Base-by-base conservation (phyloP, 2,888 invertebrate species). In the Elysia crispata region DNA sequence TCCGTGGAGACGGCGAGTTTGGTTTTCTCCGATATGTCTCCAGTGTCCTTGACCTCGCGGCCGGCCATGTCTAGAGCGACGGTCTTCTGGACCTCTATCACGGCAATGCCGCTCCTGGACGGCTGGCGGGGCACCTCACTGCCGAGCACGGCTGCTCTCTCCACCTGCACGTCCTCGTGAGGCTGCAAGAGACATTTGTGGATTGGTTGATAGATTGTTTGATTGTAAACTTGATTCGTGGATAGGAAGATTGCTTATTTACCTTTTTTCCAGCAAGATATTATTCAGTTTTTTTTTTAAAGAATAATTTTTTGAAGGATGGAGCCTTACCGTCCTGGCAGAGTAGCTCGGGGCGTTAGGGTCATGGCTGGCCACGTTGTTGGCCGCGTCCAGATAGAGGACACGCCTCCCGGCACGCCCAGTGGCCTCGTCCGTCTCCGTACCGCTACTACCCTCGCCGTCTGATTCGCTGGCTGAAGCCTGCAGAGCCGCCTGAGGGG, bases 81-180 rank as follows among this genome's bases (percentile, higher is more conserved):
- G 0, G 86, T 84, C 72, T 88, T 87, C 79, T 89, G 87, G 28
- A 89, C 89, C 67, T 89, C 88, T 62, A 89, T 86, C 31, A 89
- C 84, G 8, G 88, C 89, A 50, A 74, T 30, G 25, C 75, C 76
- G 13, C 13, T 66, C 6, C 67, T 25, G 0, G 60, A n/a, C 28
- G 30, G 66, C 18, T 1, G 66, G 62, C 49, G 41, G 3, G 41
- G 11, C 41, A 11, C 41, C 41, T 41, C 30, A 20, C n/a, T 33
- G 33, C 33, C 31, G n/a, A 33, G 23, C 62, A 49, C 15, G 18
- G 41, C 23, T n/a, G 25, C 66, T 18, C 28, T 23, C 66, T 66
- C 66, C 66, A 1, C 73, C 66, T 41, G 31, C 33, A 3, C 67
- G 50, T 18, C 41, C 60, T 60, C 60, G 23, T 11, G 41, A 11